Conservation (phyloP, 2,888 invertebrate genomes). For the Pyrrhosoma nymphula region DNA sequence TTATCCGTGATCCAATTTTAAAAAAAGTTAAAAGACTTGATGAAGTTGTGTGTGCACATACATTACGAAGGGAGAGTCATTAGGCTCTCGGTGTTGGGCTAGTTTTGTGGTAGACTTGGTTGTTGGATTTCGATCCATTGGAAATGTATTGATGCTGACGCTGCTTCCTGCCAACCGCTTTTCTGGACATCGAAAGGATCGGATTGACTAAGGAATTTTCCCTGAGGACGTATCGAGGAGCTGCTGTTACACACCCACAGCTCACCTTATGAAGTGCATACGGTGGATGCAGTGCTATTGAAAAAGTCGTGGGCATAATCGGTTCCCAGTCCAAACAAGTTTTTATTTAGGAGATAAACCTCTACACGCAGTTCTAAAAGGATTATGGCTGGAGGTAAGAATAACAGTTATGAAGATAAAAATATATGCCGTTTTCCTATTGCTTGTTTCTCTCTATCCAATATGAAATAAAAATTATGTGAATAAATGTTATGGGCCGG, state of each 20-base stretch:
- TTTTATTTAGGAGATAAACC: constrained; percentile 39
- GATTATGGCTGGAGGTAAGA: constrained; percentile 59
- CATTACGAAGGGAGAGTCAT: constrained; percentile 51
- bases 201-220: constrained; percentile 3
- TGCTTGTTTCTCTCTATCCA: no score
- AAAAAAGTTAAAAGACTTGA: constrained; percentile 34
- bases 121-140: neutral
- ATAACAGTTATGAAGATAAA: neutral
- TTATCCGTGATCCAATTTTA: neutral
- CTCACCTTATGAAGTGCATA: neutral
- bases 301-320: neutral
- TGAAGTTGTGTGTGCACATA: constrained; percentile 53
- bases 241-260: constrained; percentile 41
- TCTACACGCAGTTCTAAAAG: constrained; percentile 41
- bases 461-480: neutral
- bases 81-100: constrained; percentile 23
- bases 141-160: constrained; percentile 1
- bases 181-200: constrained; percentile 35
- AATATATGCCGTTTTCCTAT: no score
- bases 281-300: constrained; percentile 56
- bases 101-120: constrained; percentile 46
- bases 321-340: neutral
- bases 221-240: constrained; percentile 40
- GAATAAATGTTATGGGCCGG: neutral
- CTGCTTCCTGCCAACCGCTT: neutral